A percentile compares a stretch with the other conserved stretches of the same genome.
Evolutionary conservation across 2,888 invertebrate genomes (phyloP).

Genomic region (Neuroscelio doddi): DNA sequence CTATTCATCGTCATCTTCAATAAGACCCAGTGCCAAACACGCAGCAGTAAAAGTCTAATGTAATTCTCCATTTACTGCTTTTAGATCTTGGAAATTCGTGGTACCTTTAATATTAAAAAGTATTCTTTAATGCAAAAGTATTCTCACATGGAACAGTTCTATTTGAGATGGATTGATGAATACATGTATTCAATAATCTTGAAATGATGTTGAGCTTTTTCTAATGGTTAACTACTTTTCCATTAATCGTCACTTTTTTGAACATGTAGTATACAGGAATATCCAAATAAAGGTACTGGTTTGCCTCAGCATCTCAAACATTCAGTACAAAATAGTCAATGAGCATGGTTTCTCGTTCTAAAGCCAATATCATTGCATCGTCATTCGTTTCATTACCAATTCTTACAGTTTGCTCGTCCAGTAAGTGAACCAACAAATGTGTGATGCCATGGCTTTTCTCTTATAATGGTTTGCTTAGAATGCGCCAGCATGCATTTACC

Average conservation of each 20-base stretch:
- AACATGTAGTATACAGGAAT: slow-evolving; percentile 21
- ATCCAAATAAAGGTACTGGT: slow-evolving; percentile 25
- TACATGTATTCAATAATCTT: too few relatives aligned
- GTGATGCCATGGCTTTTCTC: slow-evolving; percentile 38
- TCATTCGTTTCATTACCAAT: slow-evolving; percentile 6
- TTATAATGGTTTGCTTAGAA: slow-evolving; percentile 31
- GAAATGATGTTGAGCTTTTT: slow-evolving; percentile 3
- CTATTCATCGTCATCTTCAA: slow-evolving; percentile 53
- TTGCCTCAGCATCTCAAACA: slow-evolving; percentile 20
- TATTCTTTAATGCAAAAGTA: too few relatives aligned
- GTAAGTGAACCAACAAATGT: slow-evolving; percentile 37
- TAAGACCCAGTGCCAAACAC: too few relatives aligned
- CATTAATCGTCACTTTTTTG: slow-evolving; percentile 19
- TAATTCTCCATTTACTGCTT: neutral
- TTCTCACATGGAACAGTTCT: too few relatives aligned
- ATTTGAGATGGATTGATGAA: too few relatives aligned
- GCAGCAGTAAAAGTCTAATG: neutral
- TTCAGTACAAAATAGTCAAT: slow-evolving; percentile 32
- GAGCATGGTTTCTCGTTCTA: slow-evolving; percentile 19
- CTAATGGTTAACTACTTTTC: slow-evolving; percentile 16
- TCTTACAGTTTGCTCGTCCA: slow-evolving; percentile 29
- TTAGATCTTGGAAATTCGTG: neutral
- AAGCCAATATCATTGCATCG: neutral
- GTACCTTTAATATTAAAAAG: slow-evolving; percentile 7
- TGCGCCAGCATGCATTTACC: slow-evolving; percentile 44